These are phyloP conservation scores for Leptothorax acervorum DNA, from an alignment of 2,888 invertebrate genomes.

Conservation along the genomic window DNA sequence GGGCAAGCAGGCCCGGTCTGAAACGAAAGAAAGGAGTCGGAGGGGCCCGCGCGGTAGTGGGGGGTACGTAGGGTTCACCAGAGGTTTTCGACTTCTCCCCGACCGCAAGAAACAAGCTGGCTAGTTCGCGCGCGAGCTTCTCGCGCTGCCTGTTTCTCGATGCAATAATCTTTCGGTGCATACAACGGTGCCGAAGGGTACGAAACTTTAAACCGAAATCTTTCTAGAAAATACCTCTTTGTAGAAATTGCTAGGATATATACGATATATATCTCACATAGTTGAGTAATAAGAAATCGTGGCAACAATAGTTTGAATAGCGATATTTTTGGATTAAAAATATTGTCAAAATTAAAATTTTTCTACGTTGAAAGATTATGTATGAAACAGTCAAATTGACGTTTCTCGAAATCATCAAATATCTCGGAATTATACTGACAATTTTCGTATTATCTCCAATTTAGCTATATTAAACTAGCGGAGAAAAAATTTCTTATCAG, in stretches of 20 bases:
- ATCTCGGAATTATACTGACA: background rate
- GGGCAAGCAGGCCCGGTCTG: constrained; percentile 75
- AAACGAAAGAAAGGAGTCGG: constrained; percentile 63
- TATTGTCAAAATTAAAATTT: background rate
- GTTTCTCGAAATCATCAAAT: background rate
- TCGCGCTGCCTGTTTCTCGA: constrained; percentile 31
- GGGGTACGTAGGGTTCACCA: constrained; percentile 86
- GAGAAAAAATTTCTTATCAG: background rate
- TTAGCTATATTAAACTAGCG: background rate
- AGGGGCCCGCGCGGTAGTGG: constrained; percentile 74
- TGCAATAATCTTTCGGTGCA: constrained; percentile 28
- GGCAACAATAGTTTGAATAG: background rate
- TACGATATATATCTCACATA: background rate
- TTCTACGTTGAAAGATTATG: background rate
- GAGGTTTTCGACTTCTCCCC: constrained; percentile 85
- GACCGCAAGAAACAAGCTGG: constrained; percentile 79
- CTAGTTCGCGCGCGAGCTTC: constrained; percentile 77
- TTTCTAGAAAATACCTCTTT: background rate
- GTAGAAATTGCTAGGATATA: background rate
- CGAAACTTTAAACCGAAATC: constrained; percentile 1
- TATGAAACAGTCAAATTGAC: background rate
- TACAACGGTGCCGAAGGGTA: background rate
- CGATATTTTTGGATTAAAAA: background rate
- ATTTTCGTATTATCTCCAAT: too few relatives aligned
- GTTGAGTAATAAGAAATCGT: background rate